These are phyloP conservation scores for Troides oblongomaculatus DNA, from an alignment of 2,888 invertebrate genomes.

Conservation along the genomic window DNA sequence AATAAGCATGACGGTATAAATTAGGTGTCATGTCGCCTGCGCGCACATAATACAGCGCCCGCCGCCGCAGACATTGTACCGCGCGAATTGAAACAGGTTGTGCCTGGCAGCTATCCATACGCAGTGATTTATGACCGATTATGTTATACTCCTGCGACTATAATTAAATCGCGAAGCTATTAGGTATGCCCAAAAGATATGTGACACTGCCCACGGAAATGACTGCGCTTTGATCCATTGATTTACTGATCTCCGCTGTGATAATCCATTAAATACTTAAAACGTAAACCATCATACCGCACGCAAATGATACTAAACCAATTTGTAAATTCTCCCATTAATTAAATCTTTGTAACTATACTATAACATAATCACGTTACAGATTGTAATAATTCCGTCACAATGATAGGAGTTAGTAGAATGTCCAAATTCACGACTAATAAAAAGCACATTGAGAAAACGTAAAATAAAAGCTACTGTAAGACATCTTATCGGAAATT, in stretches of 20 bases:
- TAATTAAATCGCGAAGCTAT: slow-evolving; percentile 74
- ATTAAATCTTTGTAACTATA: background rate
- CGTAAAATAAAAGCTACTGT: slow-evolving; percentile 63
- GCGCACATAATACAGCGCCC: slow-evolving; percentile 59
- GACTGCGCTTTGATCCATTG: slow-evolving; percentile 53
- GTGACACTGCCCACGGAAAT: slow-evolving; percentile 65
- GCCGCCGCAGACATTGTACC: slow-evolving; percentile 58
- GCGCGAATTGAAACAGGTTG: slow-evolving; percentile 79
- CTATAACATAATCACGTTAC: background rate
- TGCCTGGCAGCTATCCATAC: slow-evolving; percentile 74
- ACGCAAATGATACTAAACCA: background rate
- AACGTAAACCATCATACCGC: slow-evolving; percentile 14
- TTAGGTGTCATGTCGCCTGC: slow-evolving; percentile 60
- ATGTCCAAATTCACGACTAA: slow-evolving; percentile 40
- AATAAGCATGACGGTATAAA: slow-evolving; percentile 77
- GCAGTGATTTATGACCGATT: slow-evolving; percentile 75
- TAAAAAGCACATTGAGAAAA: slow-evolving; percentile 57
- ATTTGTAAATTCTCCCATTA: background rate
- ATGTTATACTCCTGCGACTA: slow-evolving; percentile 66
- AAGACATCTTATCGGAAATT: slow-evolving; percentile 62
- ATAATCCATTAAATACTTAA: slow-evolving; percentile 47
- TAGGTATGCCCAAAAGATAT: slow-evolving; percentile 65
- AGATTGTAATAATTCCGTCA: background rate
- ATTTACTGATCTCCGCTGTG: slow-evolving; percentile 58
- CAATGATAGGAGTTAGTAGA: background rate